Percentiles rank a stretch among this genome's conserved stretches.
Evolutionary conservation across 2,113 vertebrate species (phyloP).

Genomic region (Pheucticus melanocephalus): DNA sequence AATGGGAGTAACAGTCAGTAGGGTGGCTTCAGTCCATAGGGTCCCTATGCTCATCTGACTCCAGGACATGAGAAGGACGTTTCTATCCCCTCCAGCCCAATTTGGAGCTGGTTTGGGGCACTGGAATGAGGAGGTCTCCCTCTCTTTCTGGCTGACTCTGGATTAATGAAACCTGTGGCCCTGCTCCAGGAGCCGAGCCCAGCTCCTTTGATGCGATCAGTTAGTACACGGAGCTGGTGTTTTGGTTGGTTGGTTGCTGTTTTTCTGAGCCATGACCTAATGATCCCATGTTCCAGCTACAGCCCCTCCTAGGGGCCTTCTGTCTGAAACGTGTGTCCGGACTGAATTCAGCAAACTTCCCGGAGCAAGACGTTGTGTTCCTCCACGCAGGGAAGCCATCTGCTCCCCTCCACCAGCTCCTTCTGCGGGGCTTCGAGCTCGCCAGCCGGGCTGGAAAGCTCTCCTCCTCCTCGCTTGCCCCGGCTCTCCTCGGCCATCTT

Average conservation of each 20-base stretch:
- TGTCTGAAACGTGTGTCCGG: neutral
- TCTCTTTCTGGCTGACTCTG: neutral
- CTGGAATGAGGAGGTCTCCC: neutral
- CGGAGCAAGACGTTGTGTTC: neutral
- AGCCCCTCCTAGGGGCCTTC: neutral
- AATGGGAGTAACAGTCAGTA: neutral
- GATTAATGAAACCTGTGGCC: neutral
- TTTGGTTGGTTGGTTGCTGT: neutral
- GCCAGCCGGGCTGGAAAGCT: neutral
- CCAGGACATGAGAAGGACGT: neutral
- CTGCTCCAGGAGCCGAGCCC: neutral
- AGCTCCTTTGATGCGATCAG: neutral
- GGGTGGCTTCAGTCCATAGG: neutral
- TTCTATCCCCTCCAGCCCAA: neutral
- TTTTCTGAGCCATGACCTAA: neutral
- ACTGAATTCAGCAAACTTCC: neutral
- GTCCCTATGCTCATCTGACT: neutral
- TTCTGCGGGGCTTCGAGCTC: neutral
- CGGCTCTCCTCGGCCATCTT: neutral
- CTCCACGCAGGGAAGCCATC: constrained; percentile 9
- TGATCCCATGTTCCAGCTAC: neutral
- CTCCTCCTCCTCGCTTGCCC: neutral
- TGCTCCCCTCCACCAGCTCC: neutral
- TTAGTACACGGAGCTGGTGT: neutral
- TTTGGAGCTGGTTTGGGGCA: neutral